A percentile compares a stretch with the other conserved stretches of the same genome.
Evolutionary conservation across 1,140 invertebrate species (phyloP).

Genomic region (Choristoneura fumiferana): DNA sequence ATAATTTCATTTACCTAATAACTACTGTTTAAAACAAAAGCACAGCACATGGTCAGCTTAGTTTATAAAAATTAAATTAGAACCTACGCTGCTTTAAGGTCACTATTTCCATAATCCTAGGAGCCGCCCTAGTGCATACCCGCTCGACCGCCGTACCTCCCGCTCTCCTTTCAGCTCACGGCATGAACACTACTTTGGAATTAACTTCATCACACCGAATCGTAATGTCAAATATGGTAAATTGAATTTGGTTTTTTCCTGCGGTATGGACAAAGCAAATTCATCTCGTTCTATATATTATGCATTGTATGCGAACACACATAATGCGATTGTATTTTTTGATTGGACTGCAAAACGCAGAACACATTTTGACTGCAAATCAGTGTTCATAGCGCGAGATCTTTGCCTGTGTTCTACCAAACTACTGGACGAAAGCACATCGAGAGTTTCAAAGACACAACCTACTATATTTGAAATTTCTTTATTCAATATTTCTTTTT

Average conservation of each 20-base stretch:
- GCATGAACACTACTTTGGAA: too few species aligned
- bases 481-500: slow-evolving; percentile 51
- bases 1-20: slow-evolving; percentile 70
- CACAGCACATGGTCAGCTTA: slow-evolving; percentile 78
- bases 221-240: too few species aligned
- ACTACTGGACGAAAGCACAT: slow-evolving; percentile 75
- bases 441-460: slow-evolving; percentile 73
- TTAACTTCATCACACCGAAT: too few species aligned
- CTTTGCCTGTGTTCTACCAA: slow-evolving; percentile 50
- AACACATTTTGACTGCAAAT: too few species aligned
- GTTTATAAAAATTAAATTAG: slow-evolving; percentile 68
- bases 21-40: slow-evolving; percentile 74
- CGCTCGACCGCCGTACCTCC: slow-evolving; percentile 25
- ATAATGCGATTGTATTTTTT: too few species aligned
- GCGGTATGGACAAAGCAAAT: too few species aligned
- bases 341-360: too few species aligned
- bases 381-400: not conserved
- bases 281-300: too few species aligned
- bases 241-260: too few species aligned
- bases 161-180: not conserved
- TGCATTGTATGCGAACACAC: too few species aligned
- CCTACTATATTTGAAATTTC: slow-evolving; percentile 68
- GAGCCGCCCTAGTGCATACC: slow-evolving; percentile 61
- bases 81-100: slow-evolving; percentile 64
- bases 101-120: slow-evolving; percentile 65